Percentiles rank a stretch among this genome's conserved stretches.
Evolutionary conservation across 2,797 vertebrate genomes (phyloP).

Genomic region (Coregonus sp.): DNA sequence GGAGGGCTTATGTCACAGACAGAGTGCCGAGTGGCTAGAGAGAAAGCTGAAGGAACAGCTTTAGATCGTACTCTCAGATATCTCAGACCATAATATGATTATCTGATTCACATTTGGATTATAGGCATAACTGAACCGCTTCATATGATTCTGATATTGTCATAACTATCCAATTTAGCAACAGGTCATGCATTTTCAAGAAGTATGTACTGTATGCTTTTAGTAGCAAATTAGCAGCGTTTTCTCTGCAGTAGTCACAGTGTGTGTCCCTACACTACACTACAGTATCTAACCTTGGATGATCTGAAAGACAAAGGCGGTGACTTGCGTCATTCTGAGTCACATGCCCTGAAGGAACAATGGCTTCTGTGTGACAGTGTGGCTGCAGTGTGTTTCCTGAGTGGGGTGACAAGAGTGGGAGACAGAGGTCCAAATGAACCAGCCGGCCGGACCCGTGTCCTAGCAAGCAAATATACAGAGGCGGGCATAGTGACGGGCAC

Average conservation of each 20-base stretch:
- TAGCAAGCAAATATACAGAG: conserved; percentile 24
- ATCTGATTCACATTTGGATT: background rate
- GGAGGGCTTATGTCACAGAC: conserved; percentile 5
- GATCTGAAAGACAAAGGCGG: conserved; percentile 35
- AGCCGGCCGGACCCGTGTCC: conserved; percentile 35
- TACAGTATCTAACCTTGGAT: conserved; percentile 29
- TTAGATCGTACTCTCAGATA: background rate
- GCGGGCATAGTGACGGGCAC: too few species aligned
- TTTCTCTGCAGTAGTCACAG: background rate
- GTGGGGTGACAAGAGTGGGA: conserved; percentile 24
- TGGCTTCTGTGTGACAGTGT: conserved; percentile 45
- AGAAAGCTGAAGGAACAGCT: background rate
- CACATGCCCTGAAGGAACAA: conserved; percentile 68
- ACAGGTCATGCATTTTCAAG: background rate
- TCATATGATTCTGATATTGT: background rate
- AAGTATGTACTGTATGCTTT: background rate
- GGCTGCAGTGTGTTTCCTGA: conserved; percentile 16
- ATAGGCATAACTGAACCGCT: background rate
- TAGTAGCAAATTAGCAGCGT: background rate
- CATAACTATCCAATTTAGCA: background rate
- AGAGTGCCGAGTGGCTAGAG: background rate
- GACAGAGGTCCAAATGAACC: conserved; percentile 34
- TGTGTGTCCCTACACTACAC: conserved; percentile 25
- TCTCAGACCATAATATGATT: background rate
- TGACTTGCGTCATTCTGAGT: conserved; percentile 49